Base-by-base conservation (phyloP, 2,797 vertebrate species). In the Arnoldichthys spilopterus region DNA sequence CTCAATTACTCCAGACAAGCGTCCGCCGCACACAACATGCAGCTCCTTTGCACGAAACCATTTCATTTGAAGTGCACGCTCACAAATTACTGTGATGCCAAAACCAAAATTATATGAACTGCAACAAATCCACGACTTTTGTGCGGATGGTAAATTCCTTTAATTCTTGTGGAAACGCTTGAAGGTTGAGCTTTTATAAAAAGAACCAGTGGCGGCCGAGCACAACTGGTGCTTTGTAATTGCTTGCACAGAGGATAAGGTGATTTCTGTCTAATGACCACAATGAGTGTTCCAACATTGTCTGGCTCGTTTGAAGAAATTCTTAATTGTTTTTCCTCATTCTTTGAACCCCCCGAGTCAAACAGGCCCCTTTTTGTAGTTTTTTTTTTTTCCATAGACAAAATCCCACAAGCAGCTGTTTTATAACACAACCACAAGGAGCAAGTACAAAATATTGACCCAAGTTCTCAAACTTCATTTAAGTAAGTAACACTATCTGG, bases 61-160 rank as follows among this genome's bases (percentile, higher is more conserved):
- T 90, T 88, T 93, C 87, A 89, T 94, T 95, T 93, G 88, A 95
- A 94, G 89, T 89, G 83, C 86, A 90, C 90, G 91, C 89, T 93
- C 79, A 84, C 93, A 89, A 91, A 89, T 91, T 88, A 94, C 93
- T 92, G 92, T 91, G 87, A 93, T 93, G 91, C 90, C 92, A 95
- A 95, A 94, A 91, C 92, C 91, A 89, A 94, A 94, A 95, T 94
- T 93, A 93, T 91, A 95, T 91, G 93, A 96, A 93, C 92, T 92
- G 91, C 93, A 95, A 93, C 84, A 94, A 95, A 94, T 90, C 90
- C 91, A 90, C 91, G 90, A 79, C 85, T 94, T 93, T 93, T 85
- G 86, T 91, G 86, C 91, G 89, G 91, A 90, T 83, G 80, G 86
- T 85, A 90, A 93, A 90, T 95, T 93, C 93, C 92, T 95, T 83